Conservation (phyloP, 2,888 invertebrate genomes). For the Macrosoma leucophasiata region DNA sequence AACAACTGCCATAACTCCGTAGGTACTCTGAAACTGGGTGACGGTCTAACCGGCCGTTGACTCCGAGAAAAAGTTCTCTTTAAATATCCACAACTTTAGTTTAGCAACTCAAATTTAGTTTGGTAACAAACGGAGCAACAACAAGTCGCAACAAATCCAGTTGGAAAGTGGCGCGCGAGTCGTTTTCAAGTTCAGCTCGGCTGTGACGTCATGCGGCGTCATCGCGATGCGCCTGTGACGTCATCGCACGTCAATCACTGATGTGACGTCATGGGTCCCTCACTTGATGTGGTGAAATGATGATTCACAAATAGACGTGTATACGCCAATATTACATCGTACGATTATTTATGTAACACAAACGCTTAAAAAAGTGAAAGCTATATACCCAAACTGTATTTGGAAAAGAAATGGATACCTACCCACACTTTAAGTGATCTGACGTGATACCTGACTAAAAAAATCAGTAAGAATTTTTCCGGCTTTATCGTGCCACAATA, state of each 20-base stretch:
- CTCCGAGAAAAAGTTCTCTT: conserved; percentile 75
- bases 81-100: conserved; percentile 75
- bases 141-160: conserved; percentile 71
- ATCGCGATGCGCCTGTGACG: conserved; percentile 19
- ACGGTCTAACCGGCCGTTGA: conserved; percentile 73
- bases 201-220: conserved; percentile 26
- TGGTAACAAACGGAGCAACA: conserved; percentile 70
- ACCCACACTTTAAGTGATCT: too few species aligned
- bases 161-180: conserved; percentile 71
- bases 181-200: conserved; percentile 65
- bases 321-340: too few species aligned
- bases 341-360: too few species aligned
- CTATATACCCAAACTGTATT: too few species aligned
- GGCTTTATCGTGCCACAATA: too few species aligned
- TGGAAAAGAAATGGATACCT: too few species aligned
- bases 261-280: too few species aligned
- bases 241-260: conserved; percentile 7
- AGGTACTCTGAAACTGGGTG: conserved; percentile 73
- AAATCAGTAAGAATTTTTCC: too few species aligned
- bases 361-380: too few species aligned
- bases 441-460: too few species aligned
- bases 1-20: conserved; percentile 76
- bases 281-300: too few species aligned
- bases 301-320: too few species aligned
- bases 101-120: conserved; percentile 75